Evolutionary conservation across 2,888 invertebrate species (phyloP), one percentile per base, ranked within the genome.

Genomic region (Bursaphelenchus okinawaensis): DNA sequence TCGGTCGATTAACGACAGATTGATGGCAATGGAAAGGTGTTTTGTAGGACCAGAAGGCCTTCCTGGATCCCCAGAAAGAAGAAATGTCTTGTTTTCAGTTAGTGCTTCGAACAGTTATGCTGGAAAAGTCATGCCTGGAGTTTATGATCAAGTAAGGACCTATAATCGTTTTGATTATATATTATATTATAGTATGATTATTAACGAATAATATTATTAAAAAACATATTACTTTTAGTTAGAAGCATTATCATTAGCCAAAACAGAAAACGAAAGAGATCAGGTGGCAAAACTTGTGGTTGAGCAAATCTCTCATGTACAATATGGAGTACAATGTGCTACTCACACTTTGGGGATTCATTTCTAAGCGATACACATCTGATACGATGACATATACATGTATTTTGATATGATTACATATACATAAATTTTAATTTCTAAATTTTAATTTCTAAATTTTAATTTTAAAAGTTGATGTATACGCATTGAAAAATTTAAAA

Each of bases 21-120:
- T 84, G 68, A 81, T 83, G 74, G 71, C 75, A 19, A 66, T 84
- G 28, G 84, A 84, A 52, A 75, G 84, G 69, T 81, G 82, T 26
- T 84, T 85, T 71, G 79, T 85, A 23, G 83, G 84, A 62, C 83
- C 83, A 7, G 31, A 22, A 26, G 70, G 59, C 23, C 24, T 84
- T 3, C 83, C 84, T 4, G 79, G 74, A 7, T 70, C 81, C 60
- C 78, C 80, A 31, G 63, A 71, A 6, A 71, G 71, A 7, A 68
- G 79, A 26, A 78, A 82, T 67, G 79, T 84, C 0, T 70, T 85
- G 22, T 84, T 83, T 65, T 84, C 85, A 0, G 67, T 75, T 52
- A 68, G 70, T 26, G 74, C 70, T 50, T 66, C 70, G 7, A 73
- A 80, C 61, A 64, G 71, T 7, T 80, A 80, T 52, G 62, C 76